These are phyloP conservation scores for Enteromius radiatus DNA, from an alignment of 2,797 vertebrate genomes.

Conservation along the genomic window DNA sequence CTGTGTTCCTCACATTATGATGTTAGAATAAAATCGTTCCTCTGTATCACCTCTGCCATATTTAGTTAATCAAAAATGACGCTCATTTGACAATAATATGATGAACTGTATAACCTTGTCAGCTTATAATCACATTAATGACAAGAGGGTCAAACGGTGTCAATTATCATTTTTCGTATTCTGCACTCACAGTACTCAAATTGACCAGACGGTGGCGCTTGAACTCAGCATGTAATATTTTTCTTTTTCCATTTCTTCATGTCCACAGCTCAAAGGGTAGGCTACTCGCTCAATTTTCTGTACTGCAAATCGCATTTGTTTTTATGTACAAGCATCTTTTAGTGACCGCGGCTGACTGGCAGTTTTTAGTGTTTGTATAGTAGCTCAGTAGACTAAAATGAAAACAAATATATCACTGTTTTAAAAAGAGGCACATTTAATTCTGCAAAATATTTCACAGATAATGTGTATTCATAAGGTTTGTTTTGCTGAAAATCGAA, in stretches of 20 bases:
- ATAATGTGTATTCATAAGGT: background rate
- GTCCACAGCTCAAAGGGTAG: background rate
- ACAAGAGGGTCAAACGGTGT: background rate
- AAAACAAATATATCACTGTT: background rate
- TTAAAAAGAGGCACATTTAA: background rate
- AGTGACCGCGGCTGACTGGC: background rate
- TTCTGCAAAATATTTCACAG: background rate
- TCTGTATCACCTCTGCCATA: background rate
- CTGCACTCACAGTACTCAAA: background rate
- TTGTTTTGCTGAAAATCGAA: too few species aligned
- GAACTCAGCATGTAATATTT: conserved; percentile 36
- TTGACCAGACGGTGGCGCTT: conserved; percentile 53
- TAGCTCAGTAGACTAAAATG: background rate
- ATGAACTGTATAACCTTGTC: background rate
- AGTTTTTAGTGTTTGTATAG: background rate
- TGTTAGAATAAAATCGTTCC: background rate
- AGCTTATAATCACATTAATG: background rate
- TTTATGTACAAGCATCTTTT: background rate
- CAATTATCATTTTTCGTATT: background rate
- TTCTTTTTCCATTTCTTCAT: background rate
- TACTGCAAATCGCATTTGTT: background rate
- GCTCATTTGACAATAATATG: background rate
- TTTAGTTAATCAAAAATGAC: background rate
- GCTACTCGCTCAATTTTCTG: background rate
- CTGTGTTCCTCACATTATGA: background rate